Percentiles rank a stretch among this genome's conserved stretches.
These are phyloP conservation scores for Mercenaria mercenaria DNA, from an alignment of 1,140 invertebrate species.

Conservation along the genomic window DNA sequence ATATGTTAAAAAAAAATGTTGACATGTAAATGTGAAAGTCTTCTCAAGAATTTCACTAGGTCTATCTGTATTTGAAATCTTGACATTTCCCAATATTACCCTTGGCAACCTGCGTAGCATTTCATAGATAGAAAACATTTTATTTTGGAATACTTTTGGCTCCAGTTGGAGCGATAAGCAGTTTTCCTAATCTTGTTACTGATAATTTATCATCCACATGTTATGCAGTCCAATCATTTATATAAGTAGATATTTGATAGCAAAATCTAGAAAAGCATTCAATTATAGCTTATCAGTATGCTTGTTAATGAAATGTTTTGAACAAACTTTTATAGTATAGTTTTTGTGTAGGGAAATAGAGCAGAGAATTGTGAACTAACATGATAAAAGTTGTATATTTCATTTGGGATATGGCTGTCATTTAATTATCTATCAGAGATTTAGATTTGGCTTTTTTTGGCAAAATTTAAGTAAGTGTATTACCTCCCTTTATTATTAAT, in stretches of 20 bases:
- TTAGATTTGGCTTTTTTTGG: too few species aligned
- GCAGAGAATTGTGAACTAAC: too few species aligned
- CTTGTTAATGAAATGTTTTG: background rate
- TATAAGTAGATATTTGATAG: constrained; percentile 1
- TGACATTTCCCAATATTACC: constrained; percentile 18
- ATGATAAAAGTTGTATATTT: too few species aligned
- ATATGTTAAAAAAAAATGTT: too few species aligned
- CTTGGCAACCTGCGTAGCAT: background rate
- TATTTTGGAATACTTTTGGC: constrained; percentile 21
- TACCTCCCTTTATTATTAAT: too few species aligned
- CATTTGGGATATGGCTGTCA: too few species aligned
- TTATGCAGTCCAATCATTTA: background rate
- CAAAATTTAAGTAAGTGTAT: too few species aligned
- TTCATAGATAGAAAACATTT: constrained; percentile 19
- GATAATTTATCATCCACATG: constrained; percentile 35
- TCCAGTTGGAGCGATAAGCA: constrained; percentile 20
- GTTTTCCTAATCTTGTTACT: constrained; percentile 31
- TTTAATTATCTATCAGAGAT: too few species aligned
- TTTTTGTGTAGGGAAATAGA: too few species aligned
- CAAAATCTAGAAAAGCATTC: background rate
- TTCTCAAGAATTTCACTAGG: too few species aligned
- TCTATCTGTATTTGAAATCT: background rate
- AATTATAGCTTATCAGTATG: background rate
- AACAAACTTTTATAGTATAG: background rate
- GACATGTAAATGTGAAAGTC: too few species aligned